Conservation (phyloP, 2,888 invertebrate species). For the Romanomermis culicivorax region DNA sequence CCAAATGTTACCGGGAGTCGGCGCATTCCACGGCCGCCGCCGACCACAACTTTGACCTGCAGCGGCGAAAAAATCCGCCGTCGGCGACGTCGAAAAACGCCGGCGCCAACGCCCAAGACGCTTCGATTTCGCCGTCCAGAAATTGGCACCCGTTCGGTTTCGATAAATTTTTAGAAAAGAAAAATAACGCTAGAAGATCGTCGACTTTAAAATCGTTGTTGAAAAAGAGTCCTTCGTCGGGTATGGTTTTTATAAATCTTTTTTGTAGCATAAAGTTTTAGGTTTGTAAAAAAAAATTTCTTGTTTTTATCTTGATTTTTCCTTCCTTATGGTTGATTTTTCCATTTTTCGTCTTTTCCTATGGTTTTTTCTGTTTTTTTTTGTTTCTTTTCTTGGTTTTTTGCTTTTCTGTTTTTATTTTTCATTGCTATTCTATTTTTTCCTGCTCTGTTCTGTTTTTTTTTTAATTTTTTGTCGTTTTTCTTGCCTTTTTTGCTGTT, state of each 20-base stretch:
- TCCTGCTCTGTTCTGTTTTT: too few relatives aligned
- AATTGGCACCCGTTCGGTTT: constrained; percentile 35
- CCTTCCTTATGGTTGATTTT: background rate
- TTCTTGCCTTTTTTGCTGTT: too few relatives aligned
- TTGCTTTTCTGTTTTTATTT: too few relatives aligned
- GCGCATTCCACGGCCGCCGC: background rate
- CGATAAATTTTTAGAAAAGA: constrained; percentile 64
- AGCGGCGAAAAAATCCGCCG: constrained; percentile 4
- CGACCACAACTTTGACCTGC: background rate
- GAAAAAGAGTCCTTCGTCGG: constrained; percentile 36
- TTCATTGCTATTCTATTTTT: too few relatives aligned
- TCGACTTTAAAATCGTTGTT: constrained; percentile 55
- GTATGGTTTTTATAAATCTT: too few relatives aligned
- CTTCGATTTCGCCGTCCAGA: background rate
- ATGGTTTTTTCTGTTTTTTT: background rate
- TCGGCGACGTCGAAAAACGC: background rate
- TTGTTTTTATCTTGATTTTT: too few relatives aligned
- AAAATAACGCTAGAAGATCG: constrained; percentile 53
- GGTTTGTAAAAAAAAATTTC: too few relatives aligned
- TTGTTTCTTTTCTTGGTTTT: background rate
- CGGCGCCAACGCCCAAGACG: constrained; percentile 14
- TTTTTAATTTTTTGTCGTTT: too few relatives aligned
- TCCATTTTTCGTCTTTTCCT: background rate
- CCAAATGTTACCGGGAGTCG: constrained; percentile 71
- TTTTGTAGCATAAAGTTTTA: too few relatives aligned